Evolutionary conservation across 2,113 vertebrate species (phyloP), one percentile per base, ranked within the genome.

Genomic region (Poeciliopsis prolifica): DNA sequence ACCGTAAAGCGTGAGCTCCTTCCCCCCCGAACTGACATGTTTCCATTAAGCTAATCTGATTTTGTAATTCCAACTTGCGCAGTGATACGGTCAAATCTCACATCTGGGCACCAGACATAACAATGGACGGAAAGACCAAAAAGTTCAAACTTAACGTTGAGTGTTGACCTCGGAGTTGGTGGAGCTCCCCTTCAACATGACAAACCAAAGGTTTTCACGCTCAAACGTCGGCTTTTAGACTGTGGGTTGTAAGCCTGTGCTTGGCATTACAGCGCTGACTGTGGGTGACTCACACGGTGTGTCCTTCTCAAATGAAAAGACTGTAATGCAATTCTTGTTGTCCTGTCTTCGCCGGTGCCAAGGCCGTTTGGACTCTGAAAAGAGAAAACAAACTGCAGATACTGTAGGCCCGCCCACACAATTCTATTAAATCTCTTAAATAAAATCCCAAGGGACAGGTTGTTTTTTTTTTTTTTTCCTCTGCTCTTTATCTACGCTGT

Each of bases 231-330:
- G 67, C 76, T 78, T 82, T 81, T 48, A 66, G 31, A 79, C 80
- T 73, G 77, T 80, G 74, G 72, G 72, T 62, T 80, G 79, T 19
- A 67, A 37, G n/a, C 78, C 78, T 80, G 68, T 75, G 62, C 63
- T 61, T 7, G 71, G 19, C 61, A 54, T 75, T 30, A 11, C 88
- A 65, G 71, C 65, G 44, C 29, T 10, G 30, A 42, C 61, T 78
- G 33, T 15, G 11, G 64, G 80, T 86, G 88, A 86, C 69, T 88
- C 77, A 84, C 29, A 1, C n/a, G 0, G 13, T 29, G n/a, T 48
- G 62, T 80, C 74, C 67, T 67, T 78, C 44, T 37, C n/a, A 70
- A 65, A 75, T 33, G n/a, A n/a, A 71, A 69, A 61, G 12, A 60
- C 65, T 42, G 30, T 68, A 30, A 61, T 37, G 33, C 44, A 35